Conservation (phyloP, 2,888 invertebrate genomes). For the Rotaria magnacalcarata region DNA sequence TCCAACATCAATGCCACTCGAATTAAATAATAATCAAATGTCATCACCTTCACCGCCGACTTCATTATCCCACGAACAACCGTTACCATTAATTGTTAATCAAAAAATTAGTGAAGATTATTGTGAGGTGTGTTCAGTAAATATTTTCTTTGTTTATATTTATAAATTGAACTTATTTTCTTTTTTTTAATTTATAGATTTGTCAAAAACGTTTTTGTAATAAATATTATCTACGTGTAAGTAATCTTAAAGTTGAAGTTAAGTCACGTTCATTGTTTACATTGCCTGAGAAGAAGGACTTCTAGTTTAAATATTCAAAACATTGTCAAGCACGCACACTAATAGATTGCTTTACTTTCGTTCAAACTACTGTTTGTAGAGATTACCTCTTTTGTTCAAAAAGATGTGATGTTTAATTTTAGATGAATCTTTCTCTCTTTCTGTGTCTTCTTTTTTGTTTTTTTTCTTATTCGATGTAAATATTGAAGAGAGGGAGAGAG, state of each 20-base stretch:
- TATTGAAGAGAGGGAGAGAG: background rate
- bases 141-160: no score
- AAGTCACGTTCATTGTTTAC: slow-evolving; percentile 31
- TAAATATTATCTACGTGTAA: slow-evolving; percentile 45
- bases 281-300: slow-evolving; percentile 26
- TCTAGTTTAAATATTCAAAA: slow-evolving; percentile 22
- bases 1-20: background rate
- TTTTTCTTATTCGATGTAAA: background rate
- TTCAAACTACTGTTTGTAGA: slow-evolving; percentile 28
- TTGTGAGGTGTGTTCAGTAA: background rate
- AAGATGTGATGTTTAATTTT: slow-evolving; percentile 31
- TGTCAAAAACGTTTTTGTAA: slow-evolving; percentile 46
- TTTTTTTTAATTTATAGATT: slow-evolving; percentile 30
- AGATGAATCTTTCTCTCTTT: background rate
- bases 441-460: no score
- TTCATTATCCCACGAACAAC: background rate
- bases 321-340: slow-evolving; percentile 31
- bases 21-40: background rate
- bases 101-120: slow-evolving; percentile 4
- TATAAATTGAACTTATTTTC: no score
- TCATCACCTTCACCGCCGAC: background rate
- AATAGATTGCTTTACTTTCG: slow-evolving; percentile 29
- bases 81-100: background rate
- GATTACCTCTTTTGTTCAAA: slow-evolving; percentile 14
- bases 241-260: background rate